Evolutionary conservation across 2,888 invertebrate genomes (phyloP), one percentile per base, ranked within the genome.

Genomic region (Parasteatoda lunata): DNA sequence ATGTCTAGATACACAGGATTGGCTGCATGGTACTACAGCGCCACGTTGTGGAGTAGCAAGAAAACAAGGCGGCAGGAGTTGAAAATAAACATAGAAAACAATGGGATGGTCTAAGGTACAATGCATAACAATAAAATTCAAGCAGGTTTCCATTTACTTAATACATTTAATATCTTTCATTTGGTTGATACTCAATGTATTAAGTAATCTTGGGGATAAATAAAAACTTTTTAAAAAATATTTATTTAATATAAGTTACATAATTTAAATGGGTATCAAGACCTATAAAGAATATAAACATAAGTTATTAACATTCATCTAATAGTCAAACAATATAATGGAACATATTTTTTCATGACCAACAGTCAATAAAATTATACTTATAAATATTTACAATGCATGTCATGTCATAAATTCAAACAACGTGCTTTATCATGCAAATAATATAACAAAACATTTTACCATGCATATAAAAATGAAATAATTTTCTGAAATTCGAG

Each of bases 1-100:
- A 94, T 95, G 95, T 97, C 96, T 94, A 95, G 95, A 94, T 96
- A 96, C 94, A 95, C 93, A 93, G 95, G 94, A 94, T 96, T 96
- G 94, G 96, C 96, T 94, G 96, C 95, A 94, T 97, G 96, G 95
- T 96, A 97, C 97, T 97, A 89, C 85, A 88, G 87, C 87, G 87
- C 82, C 87, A 82, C 51, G 77, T 15, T 70, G 84, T 84, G 80
- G 80, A 84, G 83, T 80, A 82, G 78, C 77, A 83, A 84, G 85
- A 88, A 88, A 85, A 88, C 88, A 85, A 82, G 82, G 81, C 77
- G 78, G 84, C 85, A 88, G 82, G 79, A 81, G 77, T 77, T 79
- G 73, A 84, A 87, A 66, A 83, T 54, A 82, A 81, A 88, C 84
- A 88, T 80, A 80, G 81, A 84, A 88, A 84, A 80, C 76, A 84